Evolutionary conservation across 2,888 invertebrate genomes (phyloP).

Genomic region (Gnatocerus cornutus): DNA sequence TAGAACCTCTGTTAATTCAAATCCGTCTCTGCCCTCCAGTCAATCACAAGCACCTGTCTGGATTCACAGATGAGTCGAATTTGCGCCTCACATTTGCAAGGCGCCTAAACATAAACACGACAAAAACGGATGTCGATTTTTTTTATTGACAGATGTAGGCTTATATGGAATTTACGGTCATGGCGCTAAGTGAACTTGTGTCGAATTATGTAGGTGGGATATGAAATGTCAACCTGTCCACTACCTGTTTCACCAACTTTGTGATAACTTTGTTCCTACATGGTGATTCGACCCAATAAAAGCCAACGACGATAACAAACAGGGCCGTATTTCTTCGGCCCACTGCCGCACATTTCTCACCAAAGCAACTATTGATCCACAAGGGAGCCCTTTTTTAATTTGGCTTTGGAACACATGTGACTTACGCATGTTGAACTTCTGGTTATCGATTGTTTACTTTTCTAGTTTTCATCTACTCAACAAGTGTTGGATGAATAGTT

Average conservation of each 20-base stretch:
- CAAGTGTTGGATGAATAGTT: constrained; percentile 29
- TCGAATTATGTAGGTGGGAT: constrained; percentile 27
- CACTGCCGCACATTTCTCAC: constrained; percentile 28
- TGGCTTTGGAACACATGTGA: constrained; percentile 14
- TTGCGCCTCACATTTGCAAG: constrained; percentile 6
- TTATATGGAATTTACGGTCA: constrained; percentile 27
- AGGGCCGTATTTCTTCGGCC: constrained; percentile 16
- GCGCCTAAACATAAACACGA: constrained; percentile 32
- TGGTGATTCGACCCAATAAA: constrained; percentile 4
- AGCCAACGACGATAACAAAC: constrained; percentile 11
- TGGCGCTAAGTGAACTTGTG: constrained; percentile 18
- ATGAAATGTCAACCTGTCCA: constrained; percentile 42
- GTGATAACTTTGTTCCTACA: constrained; percentile 32
- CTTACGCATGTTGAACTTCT: constrained; percentile 24
- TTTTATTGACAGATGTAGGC: constrained; percentile 27
- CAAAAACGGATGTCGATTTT: constrained; percentile 27
- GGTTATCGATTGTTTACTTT: constrained; percentile 34
- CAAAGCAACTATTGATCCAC: constrained; percentile 2
- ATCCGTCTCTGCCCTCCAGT: not conserved
- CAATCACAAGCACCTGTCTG: constrained; percentile 26
- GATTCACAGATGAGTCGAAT: not conserved
- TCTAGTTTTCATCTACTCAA: constrained; percentile 31
- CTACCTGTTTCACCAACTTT: constrained; percentile 34
- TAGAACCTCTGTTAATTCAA: constrained; percentile 13
- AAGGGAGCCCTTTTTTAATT: not conserved